Base-by-base conservation (phyloP, 2,888 invertebrate genomes). In the Agrochola lychnidis region DNA sequence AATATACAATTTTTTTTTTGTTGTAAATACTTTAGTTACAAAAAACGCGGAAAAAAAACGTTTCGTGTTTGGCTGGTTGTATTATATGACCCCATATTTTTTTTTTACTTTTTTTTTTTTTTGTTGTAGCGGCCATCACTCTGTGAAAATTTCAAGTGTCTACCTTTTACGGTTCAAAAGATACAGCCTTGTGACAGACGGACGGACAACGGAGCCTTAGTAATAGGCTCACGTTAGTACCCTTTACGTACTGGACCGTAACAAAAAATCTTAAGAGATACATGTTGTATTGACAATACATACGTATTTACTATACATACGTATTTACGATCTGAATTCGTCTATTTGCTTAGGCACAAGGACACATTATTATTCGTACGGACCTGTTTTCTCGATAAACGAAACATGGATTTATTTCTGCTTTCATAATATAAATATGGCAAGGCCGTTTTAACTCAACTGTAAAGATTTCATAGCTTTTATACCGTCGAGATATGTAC, bases 351-450 rank as follows among this genome's bases (percentile, higher is more conserved):
- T n/a, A 59, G 67, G 67, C 56, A 51, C 76, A 70, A 73, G 76
- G 30, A 59, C 72, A 75, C 45, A 59, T 73, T 76, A 67, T 63
- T 79, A 76, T 82, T 73, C 76, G 57, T 62, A 53, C 25, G n/a
- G 68, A 63, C 48, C 48, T 53, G 73, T 83, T 76, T 76, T 73
- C 76, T 76, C 53, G 53, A 73, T 80, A 83, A 71, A 73, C 16
- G 64, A 71, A 74, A 73, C 70, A 59, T 51, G 36, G 56, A 63
- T 76, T 73, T 83, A 83, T 83, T 67, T 78, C 61, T 25, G 66
- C 12, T 70, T 71, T 71, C 73, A 48, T 70, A 61, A 72, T 51
- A 73, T 51, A 48, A 67, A 64, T 48, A 76, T 51, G 42, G 53
- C 53, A 25, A 63, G 69, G 42, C 45, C 63, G 45, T 69, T 61